A percentile compares a stretch with the other conserved stretches of the same genome.
Evolutionary conservation across 2,113 vertebrate species (phyloP).

Genomic region (Furnarius figulus): DNA sequence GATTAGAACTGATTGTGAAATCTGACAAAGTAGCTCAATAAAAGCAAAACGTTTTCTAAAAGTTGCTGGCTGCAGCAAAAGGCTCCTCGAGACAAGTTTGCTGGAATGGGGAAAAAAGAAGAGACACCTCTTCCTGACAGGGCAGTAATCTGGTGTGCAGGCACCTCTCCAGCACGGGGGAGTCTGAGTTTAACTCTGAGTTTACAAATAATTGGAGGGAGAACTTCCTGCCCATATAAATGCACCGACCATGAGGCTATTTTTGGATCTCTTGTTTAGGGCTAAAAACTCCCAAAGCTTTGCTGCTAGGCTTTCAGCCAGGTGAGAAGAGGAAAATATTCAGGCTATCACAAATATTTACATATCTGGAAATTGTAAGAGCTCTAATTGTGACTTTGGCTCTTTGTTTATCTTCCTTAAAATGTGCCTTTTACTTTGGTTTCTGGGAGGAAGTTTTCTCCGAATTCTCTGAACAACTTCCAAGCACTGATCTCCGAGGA

Average conservation of each 20-base stretch:
- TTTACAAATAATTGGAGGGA: not conserved
- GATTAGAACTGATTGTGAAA: not conserved
- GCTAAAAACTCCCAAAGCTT: not conserved
- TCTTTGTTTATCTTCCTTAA: not conserved
- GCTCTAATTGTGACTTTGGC: not conserved
- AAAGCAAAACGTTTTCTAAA: not conserved
- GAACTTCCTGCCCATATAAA: not conserved
- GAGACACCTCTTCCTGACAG: not conserved
- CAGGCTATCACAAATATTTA: not conserved
- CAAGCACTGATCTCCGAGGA: not conserved
- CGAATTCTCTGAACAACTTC: not conserved
- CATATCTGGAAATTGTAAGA: not conserved
- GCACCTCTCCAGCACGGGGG: fast-evolving
- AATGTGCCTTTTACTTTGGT: not conserved
- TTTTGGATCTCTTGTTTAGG: not conserved
- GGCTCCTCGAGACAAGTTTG: not conserved
- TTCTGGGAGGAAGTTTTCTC: not conserved
- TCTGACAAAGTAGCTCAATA: not conserved
- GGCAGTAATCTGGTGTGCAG: not conserved
- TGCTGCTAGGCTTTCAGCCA: not conserved
- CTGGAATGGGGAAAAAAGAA: too few species aligned
- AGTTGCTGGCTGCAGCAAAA: not conserved
- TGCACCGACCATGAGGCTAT: not conserved
- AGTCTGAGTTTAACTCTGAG: fast-evolving
- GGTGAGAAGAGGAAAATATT: not conserved